A percentile compares a stretch with the other conserved stretches of the same genome.
phyloP scores from a whole-genome alignment of 1,140 invertebrate genomes.

The Adelges cooleyi region DNA sequence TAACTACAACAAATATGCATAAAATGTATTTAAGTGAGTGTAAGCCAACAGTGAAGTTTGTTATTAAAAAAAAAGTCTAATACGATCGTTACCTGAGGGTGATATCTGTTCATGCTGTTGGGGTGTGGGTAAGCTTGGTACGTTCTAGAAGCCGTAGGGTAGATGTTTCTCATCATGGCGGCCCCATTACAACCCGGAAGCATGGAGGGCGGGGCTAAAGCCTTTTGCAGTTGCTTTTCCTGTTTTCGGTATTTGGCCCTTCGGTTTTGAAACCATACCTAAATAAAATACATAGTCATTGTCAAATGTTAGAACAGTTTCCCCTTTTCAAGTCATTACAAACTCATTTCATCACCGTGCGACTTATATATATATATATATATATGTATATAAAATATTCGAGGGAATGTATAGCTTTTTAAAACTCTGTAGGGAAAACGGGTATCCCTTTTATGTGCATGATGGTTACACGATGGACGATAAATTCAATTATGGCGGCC shows the following conservation, averaged over 20 bases:
- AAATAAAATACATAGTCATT: slow-evolving; percentile 31
- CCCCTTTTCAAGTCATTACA: slow-evolving; percentile 22
- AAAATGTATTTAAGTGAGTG: too few relatives aligned
- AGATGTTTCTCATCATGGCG: slow-evolving; percentile 95
- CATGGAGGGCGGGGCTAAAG: slow-evolving; percentile 74
- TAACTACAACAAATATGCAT: too few relatives aligned
- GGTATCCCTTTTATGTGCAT: slow-evolving; percentile 12
- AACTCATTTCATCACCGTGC: slow-evolving; percentile 7
- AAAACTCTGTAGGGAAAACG: slow-evolving; percentile 18
- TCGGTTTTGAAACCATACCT: slow-evolving; percentile 97
- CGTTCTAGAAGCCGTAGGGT: slow-evolving; percentile 70
- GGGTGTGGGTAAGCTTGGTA: slow-evolving; percentile 86
- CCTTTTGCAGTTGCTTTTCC: slow-evolving; percentile 95
- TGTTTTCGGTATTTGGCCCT: slow-evolving; percentile 96
- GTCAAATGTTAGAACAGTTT: slow-evolving; percentile 8
- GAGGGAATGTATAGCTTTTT: slow-evolving; percentile 6
- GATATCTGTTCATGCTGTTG: slow-evolving; percentile 78
- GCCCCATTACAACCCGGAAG: slow-evolving; percentile 87
- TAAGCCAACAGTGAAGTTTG: too few relatives aligned
- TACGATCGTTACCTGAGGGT: slow-evolving; percentile 57
- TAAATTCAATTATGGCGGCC: slow-evolving; percentile 21
- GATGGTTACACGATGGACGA: slow-evolving; percentile 19
- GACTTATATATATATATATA: too few relatives aligned
- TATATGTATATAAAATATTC: slow-evolving; percentile 6
- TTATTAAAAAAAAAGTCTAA: too few relatives aligned